Base-by-base conservation (phyloP, 2,797 vertebrate genomes). In the Microctenopoma lineatum region DNA sequence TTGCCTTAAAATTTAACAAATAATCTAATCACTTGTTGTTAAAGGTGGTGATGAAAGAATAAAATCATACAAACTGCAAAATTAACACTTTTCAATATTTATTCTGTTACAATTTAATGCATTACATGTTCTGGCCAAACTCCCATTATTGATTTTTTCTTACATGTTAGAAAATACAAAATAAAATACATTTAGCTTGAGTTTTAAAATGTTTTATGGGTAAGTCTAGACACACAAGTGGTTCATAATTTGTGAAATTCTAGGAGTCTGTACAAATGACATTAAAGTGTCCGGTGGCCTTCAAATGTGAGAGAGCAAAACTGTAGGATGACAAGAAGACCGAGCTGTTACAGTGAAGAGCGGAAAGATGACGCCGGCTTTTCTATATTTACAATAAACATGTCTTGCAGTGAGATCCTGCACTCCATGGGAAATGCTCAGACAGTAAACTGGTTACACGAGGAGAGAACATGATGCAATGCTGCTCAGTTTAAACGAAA, bases 41-140 rank as follows among this genome's bases (percentile, higher is more conserved):
- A 2, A 21, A 21, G 21, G 29, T 32, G 4, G 4, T 32, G 5
- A 32, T 32, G 29, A 39, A 15, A 21, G 47, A 47, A 4, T 15
- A 68, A 66, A 59, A 54, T 62, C 1, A 29, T 53, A 85, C 56
- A 69, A 71, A 80, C 65, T 71, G 67, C 53, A 83, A 84, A 87
- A 82, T 77, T 77, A 81, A 74, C 83, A 53, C 53, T 91, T 91
- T 86, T 29, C 4, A 87, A 87, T 86, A 90, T 94, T 93, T 94
- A 93, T 96, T 95, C 93, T 73, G 70, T 84, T 92, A 92, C 93
- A 95, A 93, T 96, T 96, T 95, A 94, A 96, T 91, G 94, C 90
- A 94, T 94, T 93, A 95, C 93, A 93, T 94, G 94, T 90, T 95
- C 88, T 94, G 94, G 95, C 87, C 91, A 85, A 82, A 69, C 84